These are phyloP conservation scores for Podocnemis expansa DNA, from an alignment of 2,113 vertebrate genomes.

Conservation along the genomic window DNA sequence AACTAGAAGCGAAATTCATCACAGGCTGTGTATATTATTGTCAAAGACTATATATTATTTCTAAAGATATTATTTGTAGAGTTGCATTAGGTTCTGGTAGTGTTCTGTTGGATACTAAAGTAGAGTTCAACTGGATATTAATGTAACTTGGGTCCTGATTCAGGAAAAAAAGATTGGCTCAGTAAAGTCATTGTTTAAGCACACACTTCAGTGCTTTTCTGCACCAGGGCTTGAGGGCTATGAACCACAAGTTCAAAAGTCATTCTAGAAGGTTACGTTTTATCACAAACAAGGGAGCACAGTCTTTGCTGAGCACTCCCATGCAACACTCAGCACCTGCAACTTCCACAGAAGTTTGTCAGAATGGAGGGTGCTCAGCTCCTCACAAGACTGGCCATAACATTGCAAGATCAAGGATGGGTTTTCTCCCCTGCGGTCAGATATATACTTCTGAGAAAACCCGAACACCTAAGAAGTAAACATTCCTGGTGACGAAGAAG, in stretches of 20 bases:
- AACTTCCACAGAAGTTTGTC: neutral
- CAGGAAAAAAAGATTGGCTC: neutral
- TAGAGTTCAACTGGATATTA: neutral
- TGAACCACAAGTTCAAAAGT: neutral
- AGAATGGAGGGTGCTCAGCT: neutral
- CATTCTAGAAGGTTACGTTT: neutral
- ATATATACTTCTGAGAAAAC: neutral
- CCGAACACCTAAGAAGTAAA: neutral
- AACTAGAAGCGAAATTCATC: neutral
- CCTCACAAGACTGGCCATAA: neutral
- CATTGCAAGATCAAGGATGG: rapidly evolving
- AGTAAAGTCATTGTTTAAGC: neutral
- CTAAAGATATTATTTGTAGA: no score
- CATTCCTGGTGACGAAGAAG: neutral
- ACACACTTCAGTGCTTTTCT: neutral
- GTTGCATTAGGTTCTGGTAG: no score
- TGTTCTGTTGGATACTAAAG: no score
- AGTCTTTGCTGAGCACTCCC: neutral
- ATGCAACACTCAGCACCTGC: neutral
- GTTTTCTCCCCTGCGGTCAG: rapidly evolving
- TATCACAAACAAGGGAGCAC: neutral
- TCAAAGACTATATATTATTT: no score
- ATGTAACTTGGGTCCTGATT: neutral
- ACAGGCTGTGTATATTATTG: neutral
- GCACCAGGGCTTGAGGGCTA: neutral